phyloP scores from a whole-genome alignment of 2,113 vertebrate genomes.

The Myotis yumanensis region DNA sequence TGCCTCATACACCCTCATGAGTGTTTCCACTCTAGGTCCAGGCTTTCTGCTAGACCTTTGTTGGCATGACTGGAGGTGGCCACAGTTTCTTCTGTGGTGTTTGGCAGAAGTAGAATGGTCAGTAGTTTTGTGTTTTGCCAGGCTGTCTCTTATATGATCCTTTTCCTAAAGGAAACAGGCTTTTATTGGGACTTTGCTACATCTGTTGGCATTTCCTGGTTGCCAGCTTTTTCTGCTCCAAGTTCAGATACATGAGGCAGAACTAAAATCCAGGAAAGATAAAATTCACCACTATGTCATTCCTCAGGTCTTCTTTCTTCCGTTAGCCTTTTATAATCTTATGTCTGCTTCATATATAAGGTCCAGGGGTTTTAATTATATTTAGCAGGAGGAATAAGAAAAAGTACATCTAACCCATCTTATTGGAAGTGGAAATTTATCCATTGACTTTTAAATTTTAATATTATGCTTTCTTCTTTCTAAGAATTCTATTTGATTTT shows the following conservation, averaged over 20 bases:
- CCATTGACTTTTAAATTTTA: not conserved
- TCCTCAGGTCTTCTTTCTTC: not conserved
- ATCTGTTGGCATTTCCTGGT: not conserved
- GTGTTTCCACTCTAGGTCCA: not conserved
- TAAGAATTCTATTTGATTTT: not conserved
- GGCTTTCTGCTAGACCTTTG: not conserved
- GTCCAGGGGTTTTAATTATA: not conserved
- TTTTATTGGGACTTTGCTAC: not conserved
- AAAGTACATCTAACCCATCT: not conserved
- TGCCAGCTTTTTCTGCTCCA: not conserved
- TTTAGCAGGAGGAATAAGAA: not conserved
- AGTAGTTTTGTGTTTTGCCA: not conserved
- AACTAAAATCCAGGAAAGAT: not conserved
- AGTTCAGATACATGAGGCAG: not conserved
- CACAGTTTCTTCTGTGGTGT: not conserved
- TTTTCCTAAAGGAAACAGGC: not conserved
- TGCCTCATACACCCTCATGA: not conserved
- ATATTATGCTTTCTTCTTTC: not conserved
- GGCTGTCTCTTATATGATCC: not conserved
- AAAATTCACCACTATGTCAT: not conserved
- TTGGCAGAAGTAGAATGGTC: not conserved
- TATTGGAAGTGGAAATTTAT: not conserved
- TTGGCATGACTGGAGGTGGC: not conserved
- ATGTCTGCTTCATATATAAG: not conserved
- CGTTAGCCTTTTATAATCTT: not conserved